phyloP scores from a whole-genome alignment of 2,797 vertebrate genomes.

The Chloroceryle amazona region DNA sequence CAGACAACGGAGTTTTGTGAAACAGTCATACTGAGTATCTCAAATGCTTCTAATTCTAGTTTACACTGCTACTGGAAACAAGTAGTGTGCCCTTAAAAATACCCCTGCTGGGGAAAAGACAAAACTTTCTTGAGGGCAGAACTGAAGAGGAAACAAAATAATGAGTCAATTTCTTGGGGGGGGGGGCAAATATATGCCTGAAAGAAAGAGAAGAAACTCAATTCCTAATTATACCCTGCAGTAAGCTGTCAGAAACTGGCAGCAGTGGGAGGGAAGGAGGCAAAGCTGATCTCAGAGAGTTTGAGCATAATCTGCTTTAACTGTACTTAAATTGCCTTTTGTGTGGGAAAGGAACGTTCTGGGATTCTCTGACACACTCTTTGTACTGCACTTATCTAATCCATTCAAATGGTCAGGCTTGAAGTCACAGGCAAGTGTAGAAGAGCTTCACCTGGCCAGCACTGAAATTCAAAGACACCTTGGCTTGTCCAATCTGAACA shows the following conservation, averaged over 20 bases:
- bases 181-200: background rate
- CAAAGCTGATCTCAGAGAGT: slow-evolving; percentile 45
- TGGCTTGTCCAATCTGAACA: fast-evolving
- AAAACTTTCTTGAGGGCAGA: slow-evolving; percentile 30
- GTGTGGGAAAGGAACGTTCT: slow-evolving; percentile 46
- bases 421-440: background rate
- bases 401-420: background rate
- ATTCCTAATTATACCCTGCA: slow-evolving; percentile 71
- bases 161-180: background rate
- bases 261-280: slow-evolving; percentile 64
- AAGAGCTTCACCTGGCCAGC: background rate
- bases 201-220: slow-evolving; percentile 57
- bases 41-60: background rate
- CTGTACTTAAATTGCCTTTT: slow-evolving; percentile 53
- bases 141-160: background rate
- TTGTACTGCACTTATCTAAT: background rate
- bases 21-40: background rate
- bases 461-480: background rate
- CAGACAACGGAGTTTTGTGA: background rate
- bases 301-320: slow-evolving; percentile 40
- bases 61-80: background rate
- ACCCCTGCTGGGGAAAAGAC: background rate
- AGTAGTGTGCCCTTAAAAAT: background rate
- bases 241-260: slow-evolving; percentile 71
- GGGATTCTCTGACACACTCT: background rate